Base-by-base conservation (phyloP, 1,140 invertebrate species). In the Panagrolaimus sp. region DNA sequence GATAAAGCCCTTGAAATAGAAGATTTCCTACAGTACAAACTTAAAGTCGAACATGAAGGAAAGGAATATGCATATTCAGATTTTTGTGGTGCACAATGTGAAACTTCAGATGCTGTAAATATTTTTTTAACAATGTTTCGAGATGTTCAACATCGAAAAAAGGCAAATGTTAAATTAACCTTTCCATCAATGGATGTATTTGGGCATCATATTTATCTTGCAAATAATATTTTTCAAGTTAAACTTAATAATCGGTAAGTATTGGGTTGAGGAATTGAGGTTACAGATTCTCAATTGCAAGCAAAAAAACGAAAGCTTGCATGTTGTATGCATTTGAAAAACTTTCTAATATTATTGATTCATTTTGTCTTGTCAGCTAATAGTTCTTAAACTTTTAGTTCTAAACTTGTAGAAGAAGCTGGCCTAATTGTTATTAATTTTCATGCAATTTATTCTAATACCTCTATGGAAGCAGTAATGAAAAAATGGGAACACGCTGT, bases 41-140 rank as follows among this genome's bases (percentile, higher is more conserved):
- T 81, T 13, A 82, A 82, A 65, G 71, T 74, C 23, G 65, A 74
- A 42, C 76, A 81, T 61, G 79, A 76, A 67, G 75, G 75, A 20
- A 62, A 63, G 48, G 62, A 25, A 16, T 81, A 82, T 53, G 68
- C 79, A 14, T 81, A 81, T 62, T 76, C 73, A 14, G 79, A 81
- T 47, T 81, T 81, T 64, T 81, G 79, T 65, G 79, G 79, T 25
- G 77, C 80, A n/a, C 80, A 81, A 72, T 81, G 79, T 61, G 79
- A 81, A 48, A 82, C 77, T 25, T 78, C 74, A 27, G 80, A 81
- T 65, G 78, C 79, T 9, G 79, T 81, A 9, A 82, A 71, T 64
- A 78, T 81, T n/a, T 81, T 81, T 64, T 63, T 81, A 44, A 75
- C 77, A 9, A 72, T 83, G 69, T 81, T 73, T 63, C 72, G 78